Evolutionary conservation across 2,888 invertebrate genomes (phyloP), one percentile per base, ranked within the genome.

Genomic region (Agriopis marginaria): DNA sequence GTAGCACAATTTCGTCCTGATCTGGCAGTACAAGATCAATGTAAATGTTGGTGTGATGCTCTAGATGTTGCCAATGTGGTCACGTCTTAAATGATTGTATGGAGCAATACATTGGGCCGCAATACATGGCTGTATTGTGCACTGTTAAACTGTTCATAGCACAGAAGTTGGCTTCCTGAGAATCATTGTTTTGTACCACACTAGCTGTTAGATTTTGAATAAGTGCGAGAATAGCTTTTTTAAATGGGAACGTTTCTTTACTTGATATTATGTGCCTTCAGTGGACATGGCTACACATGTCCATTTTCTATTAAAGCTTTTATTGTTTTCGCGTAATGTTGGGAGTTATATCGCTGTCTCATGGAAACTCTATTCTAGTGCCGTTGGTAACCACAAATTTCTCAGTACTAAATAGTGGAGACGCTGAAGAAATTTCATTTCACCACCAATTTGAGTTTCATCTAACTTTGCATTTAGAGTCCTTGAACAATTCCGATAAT

Each of bases 221-320:
- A 90, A 89, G 87, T 86, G 88, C 86, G 82, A 86, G 82, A 89
- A 89, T 91, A 92, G 92, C 91, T 92, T 93, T 92, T 92, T 93
- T 90, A 91, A 56, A 89, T 72, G 75, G 77, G 67, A 74, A 74
- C 76, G 77, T 81, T 81, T 75, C 6, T 87, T 89, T 90, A 89
- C 81, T 78, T 50, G 85, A 87, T 87, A 86, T 88, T 88, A 90
- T 84, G 93, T 93, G 93, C 93, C 93, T 93, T 92, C 85, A 79
- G 82, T 85, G 86, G 84, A 87, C 80, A 84, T 82, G 85, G 83
- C 83, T 82, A 81, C 81, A 85, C 84, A 81, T 88, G 87, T 88
- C 83, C 81, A 82, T 84, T 70, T 85, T 82, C 82, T 83, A 86
- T 83, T 80, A 70, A 77, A 82, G 85, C 85, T 87, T 88, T 81